Evolutionary conservation across 2,888 invertebrate species (phyloP).

Genomic region (Tuberolachnus salignus): DNA sequence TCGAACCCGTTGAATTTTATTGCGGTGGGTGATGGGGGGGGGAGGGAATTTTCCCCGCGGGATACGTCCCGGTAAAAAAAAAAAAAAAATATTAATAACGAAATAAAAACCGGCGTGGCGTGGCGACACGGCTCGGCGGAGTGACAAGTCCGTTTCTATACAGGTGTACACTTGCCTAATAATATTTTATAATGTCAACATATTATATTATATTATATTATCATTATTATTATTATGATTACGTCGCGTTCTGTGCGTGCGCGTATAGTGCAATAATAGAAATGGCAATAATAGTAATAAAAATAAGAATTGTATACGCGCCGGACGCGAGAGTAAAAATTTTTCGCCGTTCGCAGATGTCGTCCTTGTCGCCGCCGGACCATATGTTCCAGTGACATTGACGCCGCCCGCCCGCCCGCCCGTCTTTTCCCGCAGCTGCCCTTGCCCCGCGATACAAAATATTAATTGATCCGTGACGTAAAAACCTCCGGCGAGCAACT

Average conservation of each 20-base stretch:
- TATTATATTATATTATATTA: too few relatives aligned
- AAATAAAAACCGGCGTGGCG: too few relatives aligned
- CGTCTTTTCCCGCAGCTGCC: conserved; percentile 22
- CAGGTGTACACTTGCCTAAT: too few relatives aligned
- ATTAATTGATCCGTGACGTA: conserved; percentile 49
- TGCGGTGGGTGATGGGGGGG: too few relatives aligned
- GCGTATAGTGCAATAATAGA: not conserved
- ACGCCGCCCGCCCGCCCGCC: too few relatives aligned
- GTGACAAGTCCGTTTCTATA: not conserved
- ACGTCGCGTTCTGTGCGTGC: too few relatives aligned
- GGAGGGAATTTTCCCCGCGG: too few relatives aligned
- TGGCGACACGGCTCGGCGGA: too few relatives aligned
- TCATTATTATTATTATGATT: not conserved
- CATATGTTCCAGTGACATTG: conserved; percentile 46
- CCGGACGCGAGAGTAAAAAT: not conserved
- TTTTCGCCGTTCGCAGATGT: conserved; percentile 21
- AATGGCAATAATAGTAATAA: not conserved
- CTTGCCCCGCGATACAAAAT: conserved; percentile 39
- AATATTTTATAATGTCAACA: conserved; percentile 19
- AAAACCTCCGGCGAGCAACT: conserved; percentile 8
- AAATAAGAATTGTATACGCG: not conserved
- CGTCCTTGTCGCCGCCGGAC: conserved; percentile 27
- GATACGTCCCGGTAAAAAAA: too few relatives aligned
- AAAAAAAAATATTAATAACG: too few relatives aligned
- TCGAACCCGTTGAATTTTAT: too few relatives aligned